Conservation (phyloP, 2,888 invertebrate species). For the Euplexia lucipara region DNA sequence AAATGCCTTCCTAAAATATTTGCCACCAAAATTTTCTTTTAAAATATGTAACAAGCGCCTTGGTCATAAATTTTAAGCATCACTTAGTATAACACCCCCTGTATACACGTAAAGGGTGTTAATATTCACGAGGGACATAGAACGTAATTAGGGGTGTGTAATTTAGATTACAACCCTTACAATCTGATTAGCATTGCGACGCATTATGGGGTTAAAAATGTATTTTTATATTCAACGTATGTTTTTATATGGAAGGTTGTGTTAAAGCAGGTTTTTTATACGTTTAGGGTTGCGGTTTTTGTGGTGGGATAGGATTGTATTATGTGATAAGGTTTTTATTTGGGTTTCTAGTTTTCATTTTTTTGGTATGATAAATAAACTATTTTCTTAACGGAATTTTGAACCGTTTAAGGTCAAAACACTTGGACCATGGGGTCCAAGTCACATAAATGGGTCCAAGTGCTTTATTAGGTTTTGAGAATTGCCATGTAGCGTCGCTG, state of each 20-base stretch:
- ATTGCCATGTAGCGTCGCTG: no score
- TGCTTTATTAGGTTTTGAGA: no score
- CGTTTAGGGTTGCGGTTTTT: slow-evolving; percentile 7
- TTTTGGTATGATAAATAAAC: no score
- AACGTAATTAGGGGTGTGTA: slow-evolving; percentile 61
- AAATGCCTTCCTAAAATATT: neutral
- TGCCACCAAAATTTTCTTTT: neutral
- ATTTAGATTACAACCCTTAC: slow-evolving; percentile 65
- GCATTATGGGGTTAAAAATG: slow-evolving; percentile 54
- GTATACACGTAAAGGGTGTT: slow-evolving; percentile 36
- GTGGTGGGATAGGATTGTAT: neutral
- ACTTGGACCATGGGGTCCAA: no score
- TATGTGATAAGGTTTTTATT: slow-evolving; percentile 23
- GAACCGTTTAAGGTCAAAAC: no score
- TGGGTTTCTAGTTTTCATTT: neutral
- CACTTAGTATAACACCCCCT: slow-evolving; percentile 47
- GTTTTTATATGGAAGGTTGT: slow-evolving; percentile 12
- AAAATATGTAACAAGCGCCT: slow-evolving; percentile 19
- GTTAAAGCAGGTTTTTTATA: slow-evolving; percentile 14
- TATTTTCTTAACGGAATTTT: no score
- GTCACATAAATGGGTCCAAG: no score
- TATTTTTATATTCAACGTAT: slow-evolving; percentile 38
- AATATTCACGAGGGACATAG: slow-evolving; percentile 65
- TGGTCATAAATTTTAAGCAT: slow-evolving; percentile 47
- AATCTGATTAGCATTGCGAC: slow-evolving; percentile 63